Evolutionary conservation across 2,888 invertebrate species (phyloP).

Genomic region (Caenorhabditis imperialis): DNA sequence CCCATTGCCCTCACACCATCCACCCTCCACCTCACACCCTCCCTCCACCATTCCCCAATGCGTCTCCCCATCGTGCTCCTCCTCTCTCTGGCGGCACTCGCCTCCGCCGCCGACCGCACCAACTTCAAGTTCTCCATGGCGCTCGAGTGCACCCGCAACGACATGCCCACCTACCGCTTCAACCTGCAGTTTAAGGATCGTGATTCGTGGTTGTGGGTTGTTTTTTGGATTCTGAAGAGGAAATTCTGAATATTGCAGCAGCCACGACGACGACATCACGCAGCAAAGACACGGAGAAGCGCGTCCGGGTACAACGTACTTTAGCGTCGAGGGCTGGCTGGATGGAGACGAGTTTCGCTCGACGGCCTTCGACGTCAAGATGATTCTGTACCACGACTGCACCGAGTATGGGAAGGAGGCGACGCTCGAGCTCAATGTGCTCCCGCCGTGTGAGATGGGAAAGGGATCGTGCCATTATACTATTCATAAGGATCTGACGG

Average conservation of each 20-base stretch:
- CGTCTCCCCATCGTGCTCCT: too few species aligned
- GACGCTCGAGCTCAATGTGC: not conserved
- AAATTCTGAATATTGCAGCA: not conserved
- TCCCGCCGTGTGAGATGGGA: constrained; percentile 11
- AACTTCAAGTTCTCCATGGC: too few species aligned
- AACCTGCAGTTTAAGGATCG: constrained; percentile 24
- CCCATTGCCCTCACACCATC: too few species aligned
- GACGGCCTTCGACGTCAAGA: constrained; percentile 5
- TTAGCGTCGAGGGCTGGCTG: constrained; percentile 10
- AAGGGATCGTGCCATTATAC: constrained; percentile 14
- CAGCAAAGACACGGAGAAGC: constrained; percentile 13
- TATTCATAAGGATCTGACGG: constrained; percentile 22
- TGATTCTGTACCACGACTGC: constrained; percentile 23
- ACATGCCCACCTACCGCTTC: too few species aligned
- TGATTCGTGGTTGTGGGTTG: not conserved
- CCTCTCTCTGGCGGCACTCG: too few species aligned
- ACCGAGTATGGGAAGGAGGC: constrained; percentile 5
- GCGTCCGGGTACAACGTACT: constrained; percentile 1
- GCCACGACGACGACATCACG: constrained; percentile 1
- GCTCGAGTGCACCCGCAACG: too few species aligned
- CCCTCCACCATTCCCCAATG: too few species aligned
- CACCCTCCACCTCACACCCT: too few species aligned
- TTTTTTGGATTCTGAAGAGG: not conserved
- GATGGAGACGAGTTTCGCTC: constrained; percentile 8
- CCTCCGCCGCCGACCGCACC: too few species aligned